Evolutionary conservation across 2,113 vertebrate species (phyloP).

Genomic region (Conger conger): DNA sequence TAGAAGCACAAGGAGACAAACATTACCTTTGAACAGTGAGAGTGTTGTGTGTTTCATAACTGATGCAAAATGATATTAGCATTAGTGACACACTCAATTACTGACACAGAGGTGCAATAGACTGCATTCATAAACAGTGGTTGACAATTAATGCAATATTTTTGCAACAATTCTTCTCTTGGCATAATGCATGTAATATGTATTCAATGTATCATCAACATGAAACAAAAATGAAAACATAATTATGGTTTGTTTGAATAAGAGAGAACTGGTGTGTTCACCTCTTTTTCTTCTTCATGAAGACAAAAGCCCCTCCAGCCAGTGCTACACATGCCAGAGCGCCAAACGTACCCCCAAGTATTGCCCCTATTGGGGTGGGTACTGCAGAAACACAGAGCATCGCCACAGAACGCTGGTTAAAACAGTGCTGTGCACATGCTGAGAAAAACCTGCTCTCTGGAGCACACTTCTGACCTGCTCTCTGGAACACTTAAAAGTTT

Average conservation of each 20-base stretch:
- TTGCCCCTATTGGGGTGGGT: slow-evolving; percentile 57
- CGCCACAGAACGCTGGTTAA: not conserved
- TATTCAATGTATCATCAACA: too few species aligned
- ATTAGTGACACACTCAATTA: not conserved
- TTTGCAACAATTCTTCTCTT: too few species aligned
- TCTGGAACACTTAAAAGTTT: too few species aligned
- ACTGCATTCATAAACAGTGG: too few species aligned
- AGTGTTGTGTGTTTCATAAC: too few species aligned
- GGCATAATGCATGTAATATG: too few species aligned
- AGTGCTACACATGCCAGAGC: slow-evolving; percentile 42
- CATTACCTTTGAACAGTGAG: not conserved
- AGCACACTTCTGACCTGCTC: too few species aligned
- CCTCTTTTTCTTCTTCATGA: slow-evolving; percentile 57
- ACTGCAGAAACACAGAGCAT: slow-evolving; percentile 31
- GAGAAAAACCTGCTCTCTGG: too few species aligned
- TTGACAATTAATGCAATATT: too few species aligned
- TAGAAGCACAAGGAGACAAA: not conserved
- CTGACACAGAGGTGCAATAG: not conserved
- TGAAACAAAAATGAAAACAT: too few species aligned
- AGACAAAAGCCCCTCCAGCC: slow-evolving; percentile 39
- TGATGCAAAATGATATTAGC: not conserved
- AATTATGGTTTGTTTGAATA: too few species aligned
- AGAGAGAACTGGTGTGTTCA: slow-evolving; percentile 50
- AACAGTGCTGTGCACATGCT: too few species aligned
- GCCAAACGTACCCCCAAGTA: slow-evolving; percentile 68